A percentile compares a stretch with the other conserved stretches of the same genome.
These are phyloP conservation scores for Carlito syrichta DNA, from an alignment of 2,113 vertebrate species.

Conservation along the genomic window DNA sequence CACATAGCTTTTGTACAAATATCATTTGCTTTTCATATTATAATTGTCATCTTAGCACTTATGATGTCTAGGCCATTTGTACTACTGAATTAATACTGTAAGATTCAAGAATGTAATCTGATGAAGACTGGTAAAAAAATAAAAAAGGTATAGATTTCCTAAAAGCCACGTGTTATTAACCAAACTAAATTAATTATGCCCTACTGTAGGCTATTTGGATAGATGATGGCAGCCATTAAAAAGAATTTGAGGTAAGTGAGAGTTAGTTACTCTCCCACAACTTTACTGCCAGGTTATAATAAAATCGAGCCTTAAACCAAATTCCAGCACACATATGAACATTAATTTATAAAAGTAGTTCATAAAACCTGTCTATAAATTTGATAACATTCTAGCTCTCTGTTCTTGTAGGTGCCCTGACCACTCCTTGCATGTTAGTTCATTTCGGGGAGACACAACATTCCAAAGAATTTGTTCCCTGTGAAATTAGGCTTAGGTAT, in stretches of 20 bases:
- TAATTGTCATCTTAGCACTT: not conserved
- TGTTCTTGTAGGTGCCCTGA: not conserved
- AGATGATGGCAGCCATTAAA: not conserved
- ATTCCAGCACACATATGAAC: not conserved
- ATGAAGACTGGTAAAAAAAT: not conserved
- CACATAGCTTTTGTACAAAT: not conserved
- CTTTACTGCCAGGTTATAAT: not conserved
- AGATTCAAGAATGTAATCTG: not conserved
- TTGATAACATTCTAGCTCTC: not conserved
- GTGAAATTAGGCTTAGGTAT: not conserved
- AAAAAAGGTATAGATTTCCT: not conserved
- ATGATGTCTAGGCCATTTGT: not conserved
- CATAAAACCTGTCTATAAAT: not conserved
- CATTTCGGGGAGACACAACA: not conserved
- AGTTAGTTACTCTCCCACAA: not conserved
- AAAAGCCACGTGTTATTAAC: not conserved
- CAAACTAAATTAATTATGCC: not conserved
- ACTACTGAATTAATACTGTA: not conserved
- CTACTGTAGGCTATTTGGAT: not conserved
- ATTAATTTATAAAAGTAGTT: not conserved
- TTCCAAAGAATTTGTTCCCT: not conserved
- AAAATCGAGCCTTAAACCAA: not conserved
- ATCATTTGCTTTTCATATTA: not conserved
- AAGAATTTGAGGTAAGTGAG: not conserved
- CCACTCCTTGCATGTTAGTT: not conserved